These are phyloP conservation scores for Coracopsis vasa DNA, from an alignment of 2,113 vertebrate genomes.

Conservation along the genomic window DNA sequence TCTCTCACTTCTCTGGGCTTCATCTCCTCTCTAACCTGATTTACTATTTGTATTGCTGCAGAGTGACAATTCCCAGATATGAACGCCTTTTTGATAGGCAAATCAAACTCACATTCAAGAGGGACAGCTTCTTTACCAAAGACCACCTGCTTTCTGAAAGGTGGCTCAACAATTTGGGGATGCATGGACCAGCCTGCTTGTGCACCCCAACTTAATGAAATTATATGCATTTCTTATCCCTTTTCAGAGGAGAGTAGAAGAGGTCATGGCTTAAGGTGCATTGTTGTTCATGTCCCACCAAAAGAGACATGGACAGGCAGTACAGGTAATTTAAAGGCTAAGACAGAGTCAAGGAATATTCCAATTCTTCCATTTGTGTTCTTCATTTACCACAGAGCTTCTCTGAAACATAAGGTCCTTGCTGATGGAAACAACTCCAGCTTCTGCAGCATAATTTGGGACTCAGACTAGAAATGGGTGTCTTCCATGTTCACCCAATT, in stretches of 20 bases:
- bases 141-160: not conserved
- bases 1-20: not conserved
- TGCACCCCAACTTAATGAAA: not conserved
- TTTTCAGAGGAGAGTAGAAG: not conserved
- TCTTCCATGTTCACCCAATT: not conserved
- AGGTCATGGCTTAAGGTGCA: not conserved
- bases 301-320: not conserved
- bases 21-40: not conserved
- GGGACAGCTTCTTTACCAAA: not conserved
- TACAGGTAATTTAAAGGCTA: not conserved
- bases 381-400: not conserved
- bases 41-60: not conserved
- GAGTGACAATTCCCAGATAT: not conserved
- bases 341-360: not conserved
- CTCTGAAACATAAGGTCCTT: accelerated
- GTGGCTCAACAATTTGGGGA: not conserved
- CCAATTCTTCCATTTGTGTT: not conserved
- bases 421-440: not conserved
- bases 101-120: not conserved
- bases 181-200: not conserved
- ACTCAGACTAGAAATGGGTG: not conserved
- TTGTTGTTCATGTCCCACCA: not conserved
- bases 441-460: not conserved
- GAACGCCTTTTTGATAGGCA: not conserved
- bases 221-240: not conserved